Conservation (phyloP, 2,113 vertebrate species). For the Trematocara zebra region DNA sequence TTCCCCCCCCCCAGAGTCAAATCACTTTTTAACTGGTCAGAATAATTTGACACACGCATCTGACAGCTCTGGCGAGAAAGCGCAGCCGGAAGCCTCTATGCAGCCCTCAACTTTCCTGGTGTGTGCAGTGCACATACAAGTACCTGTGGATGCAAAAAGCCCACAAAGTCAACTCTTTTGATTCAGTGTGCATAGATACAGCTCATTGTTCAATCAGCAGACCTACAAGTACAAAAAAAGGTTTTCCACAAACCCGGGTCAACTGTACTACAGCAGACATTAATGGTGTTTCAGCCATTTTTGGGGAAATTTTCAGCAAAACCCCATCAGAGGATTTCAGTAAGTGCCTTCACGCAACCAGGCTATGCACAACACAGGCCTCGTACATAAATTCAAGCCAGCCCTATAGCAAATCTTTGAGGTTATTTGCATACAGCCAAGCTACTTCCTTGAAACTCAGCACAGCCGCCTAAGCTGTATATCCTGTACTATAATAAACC, state of each 20-base stretch:
- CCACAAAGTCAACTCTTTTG: neutral
- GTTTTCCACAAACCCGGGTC: neutral
- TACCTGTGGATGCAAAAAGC: neutral
- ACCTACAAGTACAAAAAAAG: neutral
- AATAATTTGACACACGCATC: slow-evolving; percentile 23
- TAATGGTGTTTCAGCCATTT: neutral
- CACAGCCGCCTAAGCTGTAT: neutral
- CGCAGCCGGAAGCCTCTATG: neutral
- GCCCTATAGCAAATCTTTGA: neutral
- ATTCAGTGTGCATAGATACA: neutral
- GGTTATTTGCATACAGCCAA: slow-evolving; percentile 22
- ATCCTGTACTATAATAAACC: slow-evolving; percentile 11
- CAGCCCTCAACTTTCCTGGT: neutral
- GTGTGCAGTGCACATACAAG: neutral
- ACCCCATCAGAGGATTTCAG: neutral
- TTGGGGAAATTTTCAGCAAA: neutral
- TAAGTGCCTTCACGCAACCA: neutral
- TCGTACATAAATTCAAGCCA: neutral
- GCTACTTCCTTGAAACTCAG: neutral
- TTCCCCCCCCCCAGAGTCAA: neutral
- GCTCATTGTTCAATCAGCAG: neutral
- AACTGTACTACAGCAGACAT: neutral
- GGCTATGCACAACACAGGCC: neutral
- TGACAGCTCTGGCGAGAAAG: neutral
- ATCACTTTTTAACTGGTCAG: slow-evolving; percentile 31